Conservation (phyloP, 2,888 invertebrate species). For the Scaeva pyrastri region DNA sequence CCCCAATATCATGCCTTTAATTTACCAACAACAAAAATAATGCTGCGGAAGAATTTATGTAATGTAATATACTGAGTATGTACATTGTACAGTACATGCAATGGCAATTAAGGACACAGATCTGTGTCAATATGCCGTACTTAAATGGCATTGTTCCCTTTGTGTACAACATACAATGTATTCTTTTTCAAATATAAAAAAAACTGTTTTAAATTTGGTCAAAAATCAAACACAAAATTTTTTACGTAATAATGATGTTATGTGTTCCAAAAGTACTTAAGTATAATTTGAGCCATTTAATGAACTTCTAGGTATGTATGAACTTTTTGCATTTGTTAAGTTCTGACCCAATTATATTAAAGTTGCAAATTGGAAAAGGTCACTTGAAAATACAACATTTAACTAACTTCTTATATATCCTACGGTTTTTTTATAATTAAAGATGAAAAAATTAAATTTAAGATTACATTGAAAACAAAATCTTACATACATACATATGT, state of each 20-base stretch:
- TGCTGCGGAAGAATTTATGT: conserved; percentile 39
- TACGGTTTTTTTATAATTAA: no score
- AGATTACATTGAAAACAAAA: no score
- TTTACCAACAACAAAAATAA: background rate
- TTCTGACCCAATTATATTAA: no score
- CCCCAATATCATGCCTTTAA: background rate
- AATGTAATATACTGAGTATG: no score
- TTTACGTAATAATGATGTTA: background rate
- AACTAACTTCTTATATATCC: no score
- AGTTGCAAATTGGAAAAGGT: no score
- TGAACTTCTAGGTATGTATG: background rate
- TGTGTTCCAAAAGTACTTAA: background rate
- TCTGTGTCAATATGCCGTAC: conserved; percentile 53
- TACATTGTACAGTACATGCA: no score
- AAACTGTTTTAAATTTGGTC: no score
- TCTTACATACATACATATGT: no score
- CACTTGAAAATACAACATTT: no score
- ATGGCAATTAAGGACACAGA: conserved; percentile 52
- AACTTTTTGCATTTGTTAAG: no score
- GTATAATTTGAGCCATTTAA: background rate
- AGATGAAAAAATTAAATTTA: no score
- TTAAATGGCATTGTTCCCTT: background rate
- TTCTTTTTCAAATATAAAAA: background rate
- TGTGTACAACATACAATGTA: background rate
- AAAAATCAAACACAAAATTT: background rate